Evolutionary conservation across 2,113 vertebrate species (phyloP).

Genomic region (Pedionomus torquatus): DNA sequence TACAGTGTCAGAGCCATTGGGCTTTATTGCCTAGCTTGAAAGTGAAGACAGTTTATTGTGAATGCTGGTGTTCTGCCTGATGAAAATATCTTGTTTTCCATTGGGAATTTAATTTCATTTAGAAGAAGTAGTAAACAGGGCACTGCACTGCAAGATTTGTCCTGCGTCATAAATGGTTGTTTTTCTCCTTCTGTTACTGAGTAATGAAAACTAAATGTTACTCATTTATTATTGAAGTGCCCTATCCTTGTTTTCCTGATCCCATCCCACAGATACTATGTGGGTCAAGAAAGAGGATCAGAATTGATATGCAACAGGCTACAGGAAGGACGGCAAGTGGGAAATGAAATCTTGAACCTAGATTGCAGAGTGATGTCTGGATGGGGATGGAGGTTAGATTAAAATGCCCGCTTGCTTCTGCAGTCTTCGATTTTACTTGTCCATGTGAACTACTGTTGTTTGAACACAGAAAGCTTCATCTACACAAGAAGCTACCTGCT

Average conservation of each 20-base stretch:
- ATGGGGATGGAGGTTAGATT: not conserved
- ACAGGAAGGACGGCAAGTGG: not conserved
- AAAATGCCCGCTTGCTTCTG: not conserved
- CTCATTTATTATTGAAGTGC: not conserved
- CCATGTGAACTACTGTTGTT: not conserved
- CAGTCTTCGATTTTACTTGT: not conserved
- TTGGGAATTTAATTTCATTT: not conserved
- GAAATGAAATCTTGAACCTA: not conserved
- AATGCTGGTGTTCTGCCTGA: not conserved
- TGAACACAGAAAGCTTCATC: not conserved
- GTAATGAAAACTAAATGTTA: not conserved
- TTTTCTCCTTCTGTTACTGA: not conserved
- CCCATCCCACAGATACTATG: not conserved
- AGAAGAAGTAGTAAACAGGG: not conserved
- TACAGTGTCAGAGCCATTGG: not conserved
- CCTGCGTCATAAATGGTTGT: not conserved
- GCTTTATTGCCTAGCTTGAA: not conserved
- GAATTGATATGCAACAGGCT: not conserved
- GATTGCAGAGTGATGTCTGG: not conserved
- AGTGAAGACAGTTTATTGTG: not conserved
- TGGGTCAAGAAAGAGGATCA: not conserved
- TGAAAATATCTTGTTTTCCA: not conserved
- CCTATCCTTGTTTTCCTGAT: not conserved
- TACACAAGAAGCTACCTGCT: not conserved
- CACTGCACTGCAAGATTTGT: not conserved